A percentile compares a stretch with the other conserved stretches of the same genome.
phyloP scores from a whole-genome alignment of 2,113 vertebrate species.

The Mellivora capensis region DNA sequence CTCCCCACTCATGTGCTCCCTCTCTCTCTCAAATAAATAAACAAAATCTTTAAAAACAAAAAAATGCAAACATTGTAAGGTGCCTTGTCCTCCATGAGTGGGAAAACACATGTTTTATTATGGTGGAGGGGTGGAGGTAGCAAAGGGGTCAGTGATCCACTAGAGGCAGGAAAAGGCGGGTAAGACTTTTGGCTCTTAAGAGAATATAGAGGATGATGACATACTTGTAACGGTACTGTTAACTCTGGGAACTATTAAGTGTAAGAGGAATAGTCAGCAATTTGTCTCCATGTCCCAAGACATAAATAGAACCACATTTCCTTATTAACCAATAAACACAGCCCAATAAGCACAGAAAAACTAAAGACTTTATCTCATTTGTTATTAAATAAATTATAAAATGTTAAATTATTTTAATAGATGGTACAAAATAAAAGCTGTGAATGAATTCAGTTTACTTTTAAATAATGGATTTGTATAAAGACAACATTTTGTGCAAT shows the following conservation, averaged over 20 bases:
- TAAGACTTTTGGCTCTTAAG: slow-evolving; percentile 41
- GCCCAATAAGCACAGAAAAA: background rate
- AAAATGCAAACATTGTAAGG: background rate
- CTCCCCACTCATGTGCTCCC: background rate
- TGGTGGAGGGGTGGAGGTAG: background rate
- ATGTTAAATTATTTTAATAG: background rate
- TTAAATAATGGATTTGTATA: background rate
- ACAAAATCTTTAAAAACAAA: background rate
- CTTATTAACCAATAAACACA: slow-evolving; percentile 45
- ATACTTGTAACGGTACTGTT: slow-evolving; percentile 22
- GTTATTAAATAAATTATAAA: background rate
- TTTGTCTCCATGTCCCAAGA: slow-evolving; percentile 29
- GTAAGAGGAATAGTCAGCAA: slow-evolving; percentile 40
- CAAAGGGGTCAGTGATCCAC: slow-evolving; percentile 40
- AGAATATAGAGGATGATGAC: slow-evolving; percentile 34
- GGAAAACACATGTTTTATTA: slow-evolving; percentile 25
- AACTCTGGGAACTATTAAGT: slow-evolving; percentile 37
- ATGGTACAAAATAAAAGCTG: slow-evolving; percentile 9
- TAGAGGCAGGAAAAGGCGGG: slow-evolving; percentile 43
- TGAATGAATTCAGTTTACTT: slow-evolving; percentile 27
- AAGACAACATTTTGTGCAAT: background rate
- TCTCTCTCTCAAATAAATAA: background rate
- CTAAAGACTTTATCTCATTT: slow-evolving; percentile 2
- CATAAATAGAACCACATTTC: slow-evolving; percentile 25
- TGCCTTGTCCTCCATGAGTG: background rate